Conservation (phyloP, 2,113 vertebrate species). For the Anseranas semipalmata region DNA sequence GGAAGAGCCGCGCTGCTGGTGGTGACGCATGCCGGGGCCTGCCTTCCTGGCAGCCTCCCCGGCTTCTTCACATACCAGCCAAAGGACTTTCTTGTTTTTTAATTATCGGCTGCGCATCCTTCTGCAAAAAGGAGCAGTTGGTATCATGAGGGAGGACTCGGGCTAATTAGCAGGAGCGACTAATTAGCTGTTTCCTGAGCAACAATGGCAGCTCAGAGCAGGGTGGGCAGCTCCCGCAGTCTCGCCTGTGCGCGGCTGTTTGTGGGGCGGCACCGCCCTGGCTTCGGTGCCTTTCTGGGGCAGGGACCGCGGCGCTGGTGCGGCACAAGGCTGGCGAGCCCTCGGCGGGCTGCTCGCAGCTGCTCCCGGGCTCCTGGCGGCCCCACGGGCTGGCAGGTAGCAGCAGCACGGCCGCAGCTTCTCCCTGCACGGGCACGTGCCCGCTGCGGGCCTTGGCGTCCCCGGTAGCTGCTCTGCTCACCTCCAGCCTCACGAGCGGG, state of each 20-base stretch:
- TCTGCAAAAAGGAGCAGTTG: slow-evolving; percentile 25
- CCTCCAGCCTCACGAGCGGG: not conserved
- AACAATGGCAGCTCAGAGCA: not conserved
- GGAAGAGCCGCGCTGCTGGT: not conserved
- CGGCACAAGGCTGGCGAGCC: not conserved
- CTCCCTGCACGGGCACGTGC: not conserved
- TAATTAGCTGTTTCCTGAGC: slow-evolving; percentile 62
- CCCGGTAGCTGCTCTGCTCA: not conserved
- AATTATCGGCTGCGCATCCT: slow-evolving; percentile 18
- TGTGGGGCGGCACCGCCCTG: not conserved
- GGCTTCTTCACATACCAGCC: not conserved
- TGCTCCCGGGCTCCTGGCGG: not conserved
- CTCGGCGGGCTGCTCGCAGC: not conserved
- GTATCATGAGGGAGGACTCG: not conserved
- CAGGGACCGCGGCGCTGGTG: accelerated
- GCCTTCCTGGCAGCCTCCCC: not conserved
- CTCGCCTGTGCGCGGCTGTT: accelerated
- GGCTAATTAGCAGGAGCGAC: slow-evolving; percentile 49
- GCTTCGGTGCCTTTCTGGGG: not conserved
- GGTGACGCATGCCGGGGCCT: not conserved
- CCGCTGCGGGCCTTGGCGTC: accelerated
- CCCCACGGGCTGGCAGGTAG: not conserved
- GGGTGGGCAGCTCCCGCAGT: not conserved
- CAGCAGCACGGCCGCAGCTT: not conserved
- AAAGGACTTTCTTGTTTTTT: slow-evolving; percentile 27